These are phyloP conservation scores for Leptarthrus brevirostris DNA, from an alignment of 2,888 invertebrate species.

Conservation along the genomic window DNA sequence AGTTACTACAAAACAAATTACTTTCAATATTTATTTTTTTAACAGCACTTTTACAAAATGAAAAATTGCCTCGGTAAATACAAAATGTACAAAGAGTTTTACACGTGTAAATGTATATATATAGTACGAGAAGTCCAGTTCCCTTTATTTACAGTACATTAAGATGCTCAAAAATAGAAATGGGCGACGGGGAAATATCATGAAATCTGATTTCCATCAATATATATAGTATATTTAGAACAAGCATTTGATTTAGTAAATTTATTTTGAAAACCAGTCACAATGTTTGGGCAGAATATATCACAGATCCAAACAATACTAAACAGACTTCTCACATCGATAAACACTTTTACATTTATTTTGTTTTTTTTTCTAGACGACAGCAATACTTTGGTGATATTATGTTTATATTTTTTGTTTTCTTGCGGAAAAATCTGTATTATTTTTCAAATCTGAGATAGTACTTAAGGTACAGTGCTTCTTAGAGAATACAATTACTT, in stretches of 20 bases:
- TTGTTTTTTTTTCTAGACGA: neutral
- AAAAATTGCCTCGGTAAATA: constrained; percentile 36
- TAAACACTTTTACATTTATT: neutral
- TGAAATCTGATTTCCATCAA: constrained; percentile 13
- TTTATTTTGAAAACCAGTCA: constrained; percentile 30
- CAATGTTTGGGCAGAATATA: constrained; percentile 30
- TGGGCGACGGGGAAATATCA: neutral
- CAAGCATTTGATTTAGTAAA: constrained; percentile 17
- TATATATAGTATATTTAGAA: constrained; percentile 19
- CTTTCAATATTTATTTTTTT: no score
- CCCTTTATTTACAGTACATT: constrained; percentile 30
- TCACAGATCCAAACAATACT: constrained; percentile 45
- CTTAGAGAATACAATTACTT: constrained; percentile 16
- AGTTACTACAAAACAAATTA: neutral
- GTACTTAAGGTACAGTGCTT: constrained; percentile 18
- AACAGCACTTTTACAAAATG: constrained; percentile 13
- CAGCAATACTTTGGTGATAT: constrained; percentile 15
- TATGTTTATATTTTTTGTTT: neutral
- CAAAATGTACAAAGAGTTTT: constrained; percentile 46
- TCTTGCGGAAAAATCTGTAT: constrained; percentile 18
- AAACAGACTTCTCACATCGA: constrained; percentile 22
- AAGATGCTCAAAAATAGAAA: constrained; percentile 32
- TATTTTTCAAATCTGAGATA: constrained; percentile 35
- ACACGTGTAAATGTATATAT: constrained; percentile 32
- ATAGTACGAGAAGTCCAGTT: constrained; percentile 27